Evolutionary conservation across 2,113 vertebrate genomes (phyloP), one percentile per base, ranked within the genome.

Genomic region (Hirundichthys speculiger): DNA sequence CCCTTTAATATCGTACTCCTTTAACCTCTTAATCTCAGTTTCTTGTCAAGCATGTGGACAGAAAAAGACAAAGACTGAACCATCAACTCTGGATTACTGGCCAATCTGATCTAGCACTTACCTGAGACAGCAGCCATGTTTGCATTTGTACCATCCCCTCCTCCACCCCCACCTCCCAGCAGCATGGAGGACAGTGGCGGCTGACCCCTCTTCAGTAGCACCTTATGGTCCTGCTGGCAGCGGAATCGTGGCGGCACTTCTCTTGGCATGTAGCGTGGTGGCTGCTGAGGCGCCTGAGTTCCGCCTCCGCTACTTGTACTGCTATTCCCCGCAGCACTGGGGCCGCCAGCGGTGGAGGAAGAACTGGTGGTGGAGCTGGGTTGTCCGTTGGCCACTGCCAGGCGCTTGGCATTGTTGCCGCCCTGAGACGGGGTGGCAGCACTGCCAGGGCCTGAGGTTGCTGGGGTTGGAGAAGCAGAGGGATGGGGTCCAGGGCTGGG

Each of bases 201-300:
- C 94, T 99, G 98, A 90, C 98, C 98, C 91, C 98, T 96, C 91
- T 98, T 99, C 93, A 99, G 95, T 96, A 99, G 98, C 97, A 99
- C 98, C 96, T 99, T 99, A 94, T 99, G 97, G 96, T 99, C 97
- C 95, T 98, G 98, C 97, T 98, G 97, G 96, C 96, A 96, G 94
- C 98, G 98, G 94, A 99, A 98, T 95, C 98, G 94, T 89, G 98
- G 98, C 46, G 98, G 98, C 96, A 99, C 98, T 96, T 99, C 98
- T 94, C 98, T 95, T 93, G 96, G 96, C 97, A 99, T 97, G 94
- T 99, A 98, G 94, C 98, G 97, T 83, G 86, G 81, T 54, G 87
- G 88, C 83, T 91, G 89, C 80, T 97, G 94, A 92, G 95, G 92
- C 62, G 90, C 85, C 93, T 95, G 94, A 92, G 94, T 84, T 91